A percentile compares a stretch with the other conserved stretches of the same genome.
phyloP scores from a whole-genome alignment of 2,113 vertebrate species.

The Lagopus leucura region DNA sequence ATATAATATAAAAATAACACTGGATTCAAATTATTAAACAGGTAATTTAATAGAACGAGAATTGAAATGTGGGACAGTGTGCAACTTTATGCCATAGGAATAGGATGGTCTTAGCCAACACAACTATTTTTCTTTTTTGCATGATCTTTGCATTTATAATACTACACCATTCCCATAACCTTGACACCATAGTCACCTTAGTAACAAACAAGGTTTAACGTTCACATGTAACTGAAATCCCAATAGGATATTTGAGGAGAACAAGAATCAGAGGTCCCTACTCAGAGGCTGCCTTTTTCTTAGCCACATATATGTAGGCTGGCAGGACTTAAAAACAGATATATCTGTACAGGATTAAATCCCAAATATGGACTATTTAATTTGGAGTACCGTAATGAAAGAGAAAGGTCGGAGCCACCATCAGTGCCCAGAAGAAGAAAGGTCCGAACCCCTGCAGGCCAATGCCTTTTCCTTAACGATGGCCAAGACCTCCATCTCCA shows the following conservation, averaged over 20 bases:
- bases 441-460: neutral
- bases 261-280: constrained; percentile 15
- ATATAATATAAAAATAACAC: constrained; percentile 68
- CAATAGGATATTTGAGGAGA: constrained; percentile 30
- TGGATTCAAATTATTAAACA: constrained; percentile 71
- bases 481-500: neutral
- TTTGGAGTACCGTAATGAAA: neutral
- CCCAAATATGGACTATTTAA: constrained; percentile 12
- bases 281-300: neutral
- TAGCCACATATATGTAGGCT: neutral
- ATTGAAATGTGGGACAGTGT: constrained; percentile 44
- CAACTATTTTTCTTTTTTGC: constrained; percentile 52
- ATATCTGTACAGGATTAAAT: constrained; percentile 51
- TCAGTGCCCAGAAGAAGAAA: neutral
- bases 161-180: constrained; percentile 37
- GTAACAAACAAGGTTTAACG: constrained; percentile 60
- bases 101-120: constrained; percentile 47
- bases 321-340: constrained; percentile 38
- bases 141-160: constrained; percentile 51
- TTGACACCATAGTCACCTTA: constrained; percentile 63
- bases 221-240: constrained; percentile 48
- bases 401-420: neutral
- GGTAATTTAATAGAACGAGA: constrained; percentile 67
- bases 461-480: neutral
- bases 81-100: constrained; percentile 50